Conservation (phyloP, 2,113 vertebrate genomes). For the Callipepla squamata region DNA sequence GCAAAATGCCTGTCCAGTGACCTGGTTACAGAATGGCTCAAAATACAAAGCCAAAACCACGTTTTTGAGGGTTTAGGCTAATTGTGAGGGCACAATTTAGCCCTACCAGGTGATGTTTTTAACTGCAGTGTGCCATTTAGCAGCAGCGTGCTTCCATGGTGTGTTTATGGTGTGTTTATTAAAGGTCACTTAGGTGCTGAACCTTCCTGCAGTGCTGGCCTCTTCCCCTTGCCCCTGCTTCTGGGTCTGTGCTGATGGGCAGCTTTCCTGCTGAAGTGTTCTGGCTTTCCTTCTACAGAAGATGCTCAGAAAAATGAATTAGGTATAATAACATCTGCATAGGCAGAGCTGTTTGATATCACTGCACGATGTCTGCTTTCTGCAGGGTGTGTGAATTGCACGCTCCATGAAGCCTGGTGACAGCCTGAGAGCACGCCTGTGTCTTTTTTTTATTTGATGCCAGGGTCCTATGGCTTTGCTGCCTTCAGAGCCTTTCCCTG, state of each 20-base stretch:
- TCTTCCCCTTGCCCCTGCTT: background rate
- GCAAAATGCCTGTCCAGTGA: background rate
- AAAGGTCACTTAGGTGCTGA: background rate
- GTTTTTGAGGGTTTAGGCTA: background rate
- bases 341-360: background rate
- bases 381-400: accelerated
- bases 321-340: accelerated
- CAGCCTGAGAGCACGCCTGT: accelerated
- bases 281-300: background rate
- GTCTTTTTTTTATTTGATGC: background rate
- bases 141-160: background rate
- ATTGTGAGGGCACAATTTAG: background rate
- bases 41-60: background rate
- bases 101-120: background rate
- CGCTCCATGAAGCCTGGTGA: accelerated
- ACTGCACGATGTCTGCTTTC: background rate
- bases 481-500: background rate
- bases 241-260: background rate
- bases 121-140: background rate
- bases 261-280: background rate
- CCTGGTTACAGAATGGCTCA: background rate
- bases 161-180: background rate
- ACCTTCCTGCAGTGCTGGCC: background rate
- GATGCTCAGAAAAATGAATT: background rate
- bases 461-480: background rate